Evolutionary conservation across 1,140 invertebrate genomes (phyloP), one percentile per base, ranked within the genome.

Genomic region (Bombus fervidus): DNA sequence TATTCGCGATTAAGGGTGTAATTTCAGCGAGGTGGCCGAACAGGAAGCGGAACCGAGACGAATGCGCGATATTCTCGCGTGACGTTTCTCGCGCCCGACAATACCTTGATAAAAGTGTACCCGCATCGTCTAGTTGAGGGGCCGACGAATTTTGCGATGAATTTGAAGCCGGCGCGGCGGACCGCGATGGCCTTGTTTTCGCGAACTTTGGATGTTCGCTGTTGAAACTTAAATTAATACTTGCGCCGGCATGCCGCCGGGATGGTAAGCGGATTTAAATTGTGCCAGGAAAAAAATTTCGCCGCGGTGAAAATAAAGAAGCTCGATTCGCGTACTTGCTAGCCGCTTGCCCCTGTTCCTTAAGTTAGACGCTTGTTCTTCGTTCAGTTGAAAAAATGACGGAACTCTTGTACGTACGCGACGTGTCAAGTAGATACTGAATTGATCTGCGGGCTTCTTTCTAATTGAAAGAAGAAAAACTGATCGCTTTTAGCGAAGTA

Each of bases 1-100:
- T 81, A 81, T 81, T 73, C 83, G 59, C 77, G 78, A 85, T 81
- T 85, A 68, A 73, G 59, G 18, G 78, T 73, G 69, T 81, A 85
- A 85, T 85, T 85, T 57, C 57, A n/a, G 1, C 18, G 12, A 64
- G 0, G 34, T 1, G 9, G 25, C 2, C 18, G 3, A 22, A 71
- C 53, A 59, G 69, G 53, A 28, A 39, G 53, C 25, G n/a, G n/a
- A 8, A 10, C 25, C 28, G 53, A 59, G 28, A 25, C 34, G 43
- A 73, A 18, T 4, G 53, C 68, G 74, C 72, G 69, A 76, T 69
- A 86, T 76, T 79, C 69, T 82, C 66, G 74, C 78, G 64, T 64
- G 53, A 62, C 77, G 2, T 43, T 41, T 34, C 2, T 28, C 28
- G 25, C 71, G 71, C 4, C 2, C 12, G 10, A 22, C 47, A 8